Base-by-base conservation (phyloP, 2,113 vertebrate species). In the Xiphias gladius region DNA sequence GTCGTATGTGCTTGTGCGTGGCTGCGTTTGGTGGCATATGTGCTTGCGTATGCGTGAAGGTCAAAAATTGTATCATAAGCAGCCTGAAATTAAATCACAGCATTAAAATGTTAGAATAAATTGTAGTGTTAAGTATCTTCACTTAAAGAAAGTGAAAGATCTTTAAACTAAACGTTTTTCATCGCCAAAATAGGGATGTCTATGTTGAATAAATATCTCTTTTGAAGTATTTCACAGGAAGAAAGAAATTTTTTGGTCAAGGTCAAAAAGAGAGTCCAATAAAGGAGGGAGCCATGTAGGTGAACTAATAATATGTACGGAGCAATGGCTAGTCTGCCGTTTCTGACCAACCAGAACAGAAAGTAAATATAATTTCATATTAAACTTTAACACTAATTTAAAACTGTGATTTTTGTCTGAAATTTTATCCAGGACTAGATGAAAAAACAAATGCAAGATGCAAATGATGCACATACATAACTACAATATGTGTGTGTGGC, bases 11-110 rank as follows among this genome's bases (percentile, higher is more conserved):
- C 61, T 37, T 80, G 48, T 80, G 80, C 52, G 17, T 73, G 81
- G 64, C 57, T 90, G 81, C 19, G n/a, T 82, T 85, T 75, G 68
- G 19, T 54, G 66, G 57, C 61, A 58, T 76, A 68, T 87, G 79
- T 89, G 73, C 70, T 73, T 76, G 7, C 41, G 12, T 43, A 48
- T 85, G 41, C 61, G 65, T 74, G 41, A 61, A 65, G 58, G 67
- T 73, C 74, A 62, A 59, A 58, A 16, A 54, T 2, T 63, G 35
- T 83, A 79, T 62, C 2, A 57, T 50, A 50, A 75, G 3, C 5
- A 68, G 20, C 48, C 67, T 74, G 55, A 28, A 19, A 67, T n/a
- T 62, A 46, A 69, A 68, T 43, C 8, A 66, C 9, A 16, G 1
- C 39, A 17, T 22, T 26, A 30, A 1, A 57, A 16, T 7, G 24